Conservation (phyloP, 2,797 vertebrate species). For the Chiroxiphia lanceolata region DNA sequence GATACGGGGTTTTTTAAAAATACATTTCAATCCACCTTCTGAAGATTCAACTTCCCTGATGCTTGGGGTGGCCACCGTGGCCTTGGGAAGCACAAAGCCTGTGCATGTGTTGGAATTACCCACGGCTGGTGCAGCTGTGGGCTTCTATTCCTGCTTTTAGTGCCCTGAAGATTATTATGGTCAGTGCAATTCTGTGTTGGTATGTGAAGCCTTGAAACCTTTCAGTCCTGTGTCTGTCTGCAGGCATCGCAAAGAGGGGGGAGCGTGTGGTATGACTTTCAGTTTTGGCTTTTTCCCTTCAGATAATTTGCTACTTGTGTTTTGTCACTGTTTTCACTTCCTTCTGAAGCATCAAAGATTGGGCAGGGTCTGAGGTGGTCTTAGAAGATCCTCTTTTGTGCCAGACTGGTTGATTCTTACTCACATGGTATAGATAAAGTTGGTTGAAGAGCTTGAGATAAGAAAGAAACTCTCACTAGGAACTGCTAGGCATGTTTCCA, state of each 20-base stretch:
- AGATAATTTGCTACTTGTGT: neutral
- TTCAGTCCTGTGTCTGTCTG: neutral
- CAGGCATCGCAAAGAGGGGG: neutral
- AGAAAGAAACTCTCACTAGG: neutral
- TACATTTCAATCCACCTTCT: rapidly evolving
- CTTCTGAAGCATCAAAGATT: neutral
- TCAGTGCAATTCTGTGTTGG: neutral
- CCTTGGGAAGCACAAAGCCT: neutral
- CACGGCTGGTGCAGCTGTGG: neutral
- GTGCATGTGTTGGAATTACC: neutral
- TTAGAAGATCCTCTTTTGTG: neutral
- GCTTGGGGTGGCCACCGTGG: neutral
- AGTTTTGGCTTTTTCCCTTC: neutral
- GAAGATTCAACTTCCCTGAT: neutral
- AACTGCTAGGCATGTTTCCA: neutral
- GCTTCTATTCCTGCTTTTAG: neutral
- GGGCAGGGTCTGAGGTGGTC: neutral
- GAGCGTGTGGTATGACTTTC: neutral
- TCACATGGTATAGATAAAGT: neutral
- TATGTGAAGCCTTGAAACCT: neutral
- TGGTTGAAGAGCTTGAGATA: neutral
- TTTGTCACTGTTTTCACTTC: neutral
- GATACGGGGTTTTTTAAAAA: neutral
- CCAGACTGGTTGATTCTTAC: neutral
- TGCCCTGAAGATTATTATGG: neutral